A percentile compares a stretch with the other conserved stretches of the same genome.
These are phyloP conservation scores for Entomobrya multifasciata DNA, from an alignment of 2,888 invertebrate genomes.

Conservation along the genomic window DNA sequence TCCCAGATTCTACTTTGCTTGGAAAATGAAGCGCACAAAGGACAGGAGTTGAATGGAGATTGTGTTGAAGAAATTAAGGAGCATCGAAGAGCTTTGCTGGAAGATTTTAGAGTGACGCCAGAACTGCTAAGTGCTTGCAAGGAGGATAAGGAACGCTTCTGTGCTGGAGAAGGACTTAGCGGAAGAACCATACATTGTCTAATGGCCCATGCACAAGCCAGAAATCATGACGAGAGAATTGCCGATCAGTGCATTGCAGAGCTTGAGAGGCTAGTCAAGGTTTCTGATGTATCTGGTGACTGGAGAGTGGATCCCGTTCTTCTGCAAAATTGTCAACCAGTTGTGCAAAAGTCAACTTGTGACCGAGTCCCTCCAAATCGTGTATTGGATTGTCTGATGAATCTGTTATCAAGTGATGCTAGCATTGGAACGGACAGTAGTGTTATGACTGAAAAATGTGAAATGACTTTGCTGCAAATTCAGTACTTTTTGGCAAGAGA, in stretches of 20 bases:
- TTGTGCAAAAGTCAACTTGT: slow-evolving; percentile 85
- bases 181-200: slow-evolving; percentile 97
- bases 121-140: slow-evolving; percentile 94
- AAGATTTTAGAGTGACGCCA: slow-evolving; percentile 95
- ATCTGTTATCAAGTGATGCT: slow-evolving; percentile 90
- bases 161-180: slow-evolving; percentile 88
- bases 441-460: slow-evolving; percentile 92
- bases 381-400: slow-evolving; percentile 96
- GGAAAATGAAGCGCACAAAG: slow-evolving; percentile 89
- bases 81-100: slow-evolving; percentile 94
- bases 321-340: slow-evolving; percentile 91
- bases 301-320: slow-evolving; percentile 97
- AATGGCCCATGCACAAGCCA: slow-evolving; percentile 91
- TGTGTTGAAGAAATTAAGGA: slow-evolving; percentile 95
- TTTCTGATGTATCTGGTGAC: slow-evolving; percentile 96
- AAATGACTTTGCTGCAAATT: slow-evolving; percentile 94
- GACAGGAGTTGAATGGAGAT: slow-evolving; percentile 86
- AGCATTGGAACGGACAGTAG: slow-evolving; percentile 74
- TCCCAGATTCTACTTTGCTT: slow-evolving; percentile 96
- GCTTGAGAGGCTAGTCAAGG: slow-evolving; percentile 90
- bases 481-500: slow-evolving; percentile 98
- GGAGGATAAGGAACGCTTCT: slow-evolving; percentile 89
- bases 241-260: slow-evolving; percentile 88
- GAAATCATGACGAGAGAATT: slow-evolving; percentile 86
- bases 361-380: slow-evolving; percentile 69